Evolutionary conservation across 2,113 vertebrate species (phyloP).

Genomic region (Tachuris rubrigastra): DNA sequence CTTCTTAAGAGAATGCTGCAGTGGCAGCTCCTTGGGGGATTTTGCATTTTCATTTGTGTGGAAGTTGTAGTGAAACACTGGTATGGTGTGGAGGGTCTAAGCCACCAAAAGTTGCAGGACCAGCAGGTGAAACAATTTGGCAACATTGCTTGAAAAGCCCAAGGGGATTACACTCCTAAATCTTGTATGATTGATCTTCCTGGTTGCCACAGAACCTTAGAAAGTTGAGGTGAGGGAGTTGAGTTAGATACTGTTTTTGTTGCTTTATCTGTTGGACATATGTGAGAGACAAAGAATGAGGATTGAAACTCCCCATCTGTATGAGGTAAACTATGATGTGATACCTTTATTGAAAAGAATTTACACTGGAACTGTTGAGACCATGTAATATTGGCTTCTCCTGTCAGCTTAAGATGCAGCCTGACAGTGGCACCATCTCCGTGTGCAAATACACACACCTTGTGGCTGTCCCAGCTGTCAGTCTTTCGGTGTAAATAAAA

Average conservation of each 20-base stretch:
- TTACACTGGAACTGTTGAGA: not conserved
- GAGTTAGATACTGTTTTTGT: not conserved
- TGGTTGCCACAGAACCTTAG: not conserved
- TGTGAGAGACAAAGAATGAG: not conserved
- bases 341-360: not conserved
- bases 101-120: not conserved
- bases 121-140: not conserved
- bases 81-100: not conserved
- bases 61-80: not conserved
- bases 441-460: not conserved
- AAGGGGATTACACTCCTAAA: fast-evolving
- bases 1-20: not conserved
- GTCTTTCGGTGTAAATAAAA: not conserved
- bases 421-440: not conserved
- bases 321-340: not conserved
- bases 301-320: not conserved
- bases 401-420: not conserved
- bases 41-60: not conserved
- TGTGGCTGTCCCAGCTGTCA: not conserved
- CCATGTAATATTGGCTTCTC: not conserved
- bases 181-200: not conserved
- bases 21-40: not conserved
- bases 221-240: not conserved
- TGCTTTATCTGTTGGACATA: not conserved
- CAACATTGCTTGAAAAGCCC: not conserved